Evolutionary conservation across 2,113 vertebrate genomes (phyloP).

Genomic region (Grantiella picta): DNA sequence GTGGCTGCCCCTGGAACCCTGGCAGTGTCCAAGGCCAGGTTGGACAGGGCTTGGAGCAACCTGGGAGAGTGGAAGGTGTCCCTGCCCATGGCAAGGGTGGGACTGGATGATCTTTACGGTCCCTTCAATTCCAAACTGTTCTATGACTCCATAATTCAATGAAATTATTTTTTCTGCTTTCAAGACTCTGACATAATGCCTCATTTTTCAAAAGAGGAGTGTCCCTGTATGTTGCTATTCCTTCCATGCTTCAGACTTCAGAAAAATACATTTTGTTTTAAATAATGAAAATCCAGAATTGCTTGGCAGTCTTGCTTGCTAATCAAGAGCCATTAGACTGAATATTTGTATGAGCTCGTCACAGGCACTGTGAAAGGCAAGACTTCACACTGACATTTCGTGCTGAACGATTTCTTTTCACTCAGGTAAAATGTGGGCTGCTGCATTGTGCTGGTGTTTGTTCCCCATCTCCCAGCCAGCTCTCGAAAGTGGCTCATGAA

Average conservation of each 20-base stretch:
- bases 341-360: background rate
- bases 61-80: background rate
- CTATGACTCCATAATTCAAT: background rate
- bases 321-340: background rate
- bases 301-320: background rate
- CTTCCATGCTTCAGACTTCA: background rate
- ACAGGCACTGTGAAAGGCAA: background rate
- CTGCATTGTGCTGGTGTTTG: background rate
- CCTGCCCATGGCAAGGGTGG: background rate
- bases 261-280: background rate
- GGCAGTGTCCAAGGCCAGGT: background rate
- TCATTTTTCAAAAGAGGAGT: background rate
- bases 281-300: background rate
- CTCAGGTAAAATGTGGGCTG: background rate
- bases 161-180: background rate
- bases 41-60: accelerated
- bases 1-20: background rate
- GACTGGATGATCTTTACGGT: accelerated
- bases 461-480: background rate
- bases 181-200: background rate
- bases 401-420: background rate
- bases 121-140: background rate
- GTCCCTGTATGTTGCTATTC: background rate
- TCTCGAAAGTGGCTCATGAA: background rate
- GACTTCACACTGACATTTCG: background rate